A percentile compares a stretch with the other conserved stretches of the same genome.
Conservation (phyloP, 2,888 invertebrate genomes). For the Zaprionus obscuricornis region DNA sequence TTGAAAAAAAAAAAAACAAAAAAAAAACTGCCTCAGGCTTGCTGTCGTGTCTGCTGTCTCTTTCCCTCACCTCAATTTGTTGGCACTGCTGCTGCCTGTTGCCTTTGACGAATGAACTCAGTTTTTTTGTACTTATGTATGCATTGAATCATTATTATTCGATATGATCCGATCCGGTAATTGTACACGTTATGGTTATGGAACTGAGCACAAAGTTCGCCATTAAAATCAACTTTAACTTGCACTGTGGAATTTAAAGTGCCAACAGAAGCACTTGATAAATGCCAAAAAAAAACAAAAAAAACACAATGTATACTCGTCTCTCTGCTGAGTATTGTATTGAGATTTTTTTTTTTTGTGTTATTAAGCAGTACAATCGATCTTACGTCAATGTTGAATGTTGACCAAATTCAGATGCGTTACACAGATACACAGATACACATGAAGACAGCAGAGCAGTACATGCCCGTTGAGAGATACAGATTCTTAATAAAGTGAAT, state of each 20-base stretch:
- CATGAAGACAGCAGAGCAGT: too few relatives aligned
- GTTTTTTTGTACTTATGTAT: slow-evolving; percentile 4
- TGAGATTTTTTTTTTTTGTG: slow-evolving; percentile 1
- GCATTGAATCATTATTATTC: slow-evolving; percentile 14
- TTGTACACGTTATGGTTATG: neutral
- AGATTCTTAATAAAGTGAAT: too few relatives aligned
- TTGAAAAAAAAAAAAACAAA: too few relatives aligned
- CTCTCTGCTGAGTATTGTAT: too few relatives aligned
- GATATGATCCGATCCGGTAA: slow-evolving; percentile 14
- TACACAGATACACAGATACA: slow-evolving; percentile 32
- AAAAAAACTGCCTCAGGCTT: too few relatives aligned
- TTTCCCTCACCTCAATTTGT: too few relatives aligned
- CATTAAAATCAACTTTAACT: slow-evolving; percentile 47
- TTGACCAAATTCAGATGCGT: slow-evolving; percentile 38
- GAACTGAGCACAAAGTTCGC: slow-evolving; percentile 27
- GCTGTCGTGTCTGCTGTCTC: too few relatives aligned
- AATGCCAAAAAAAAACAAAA: slow-evolving; percentile 39
- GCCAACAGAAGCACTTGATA: slow-evolving; percentile 47
- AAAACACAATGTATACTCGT: slow-evolving; percentile 19
- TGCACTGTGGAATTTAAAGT: slow-evolving; percentile 57
- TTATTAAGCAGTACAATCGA: slow-evolving; percentile 50
- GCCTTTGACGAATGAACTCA: slow-evolving; percentile 24
- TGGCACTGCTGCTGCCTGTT: slow-evolving; percentile 1
- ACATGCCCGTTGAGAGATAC: too few relatives aligned
- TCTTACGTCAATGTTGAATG: slow-evolving; percentile 58